Evolutionary conservation across 2,113 vertebrate species (phyloP).

Genomic region (Elephantulus edwardii): DNA sequence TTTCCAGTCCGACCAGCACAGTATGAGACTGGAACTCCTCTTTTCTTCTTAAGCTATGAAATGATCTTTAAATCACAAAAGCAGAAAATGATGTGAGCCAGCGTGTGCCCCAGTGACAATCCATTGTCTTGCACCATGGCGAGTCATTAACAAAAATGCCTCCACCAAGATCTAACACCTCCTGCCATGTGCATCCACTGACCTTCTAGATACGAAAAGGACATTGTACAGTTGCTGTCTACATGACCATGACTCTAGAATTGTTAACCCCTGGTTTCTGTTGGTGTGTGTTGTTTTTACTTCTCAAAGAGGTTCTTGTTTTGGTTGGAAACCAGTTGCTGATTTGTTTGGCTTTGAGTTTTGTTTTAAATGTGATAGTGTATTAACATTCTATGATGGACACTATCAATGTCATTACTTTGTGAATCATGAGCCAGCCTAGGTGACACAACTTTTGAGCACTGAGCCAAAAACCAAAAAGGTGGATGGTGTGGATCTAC

Average conservation of each 20-base stretch:
- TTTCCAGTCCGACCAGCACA: too few relatives aligned
- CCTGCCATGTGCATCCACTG: too few relatives aligned
- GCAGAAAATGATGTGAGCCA: neutral
- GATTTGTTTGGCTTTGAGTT: neutral
- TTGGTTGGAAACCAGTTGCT: too few relatives aligned
- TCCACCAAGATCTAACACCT: neutral
- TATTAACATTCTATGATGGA: too few relatives aligned
- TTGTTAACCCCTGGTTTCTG: neutral
- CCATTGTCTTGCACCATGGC: accelerated
- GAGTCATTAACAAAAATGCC: neutral
- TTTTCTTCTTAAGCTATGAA: neutral
- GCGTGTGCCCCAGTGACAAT: too few relatives aligned
- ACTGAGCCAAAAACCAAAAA: too few relatives aligned
- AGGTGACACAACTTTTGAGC: too few relatives aligned
- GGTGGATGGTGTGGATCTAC: too few relatives aligned
- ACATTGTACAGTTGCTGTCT: accelerated
- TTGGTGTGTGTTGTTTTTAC: too few relatives aligned
- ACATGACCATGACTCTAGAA: too few relatives aligned
- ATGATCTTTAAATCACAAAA: neutral
- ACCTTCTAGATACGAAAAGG: neutral
- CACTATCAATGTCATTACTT: too few relatives aligned
- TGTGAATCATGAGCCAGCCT: neutral
- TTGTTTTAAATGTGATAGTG: neutral
- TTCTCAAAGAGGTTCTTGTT: neutral
- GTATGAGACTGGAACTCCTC: too few relatives aligned